These are phyloP conservation scores for Acomys russatus DNA, from an alignment of 2,797 vertebrate species.

Conservation along the genomic window DNA sequence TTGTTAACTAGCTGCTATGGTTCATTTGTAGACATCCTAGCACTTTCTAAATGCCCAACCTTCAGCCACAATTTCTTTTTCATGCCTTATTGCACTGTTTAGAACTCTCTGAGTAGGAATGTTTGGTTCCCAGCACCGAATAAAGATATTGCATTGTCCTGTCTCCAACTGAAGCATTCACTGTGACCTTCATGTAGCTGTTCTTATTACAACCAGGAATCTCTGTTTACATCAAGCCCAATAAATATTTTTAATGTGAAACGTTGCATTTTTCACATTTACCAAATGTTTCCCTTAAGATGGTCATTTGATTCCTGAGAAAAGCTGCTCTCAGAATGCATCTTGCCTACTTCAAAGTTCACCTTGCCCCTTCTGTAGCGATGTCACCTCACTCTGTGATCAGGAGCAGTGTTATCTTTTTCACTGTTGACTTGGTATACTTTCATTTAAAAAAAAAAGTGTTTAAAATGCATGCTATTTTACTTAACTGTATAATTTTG, in stretches of 20 bases:
- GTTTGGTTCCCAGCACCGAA: neutral
- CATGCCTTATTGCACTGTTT: neutral
- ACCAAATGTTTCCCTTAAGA: neutral
- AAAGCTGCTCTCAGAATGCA: neutral
- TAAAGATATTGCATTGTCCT: neutral
- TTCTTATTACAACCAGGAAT: neutral
- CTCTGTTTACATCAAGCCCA: neutral
- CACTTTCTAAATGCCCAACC: neutral
- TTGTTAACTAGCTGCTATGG: neutral
- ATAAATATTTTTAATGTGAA: neutral
- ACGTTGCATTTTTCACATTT: neutral
- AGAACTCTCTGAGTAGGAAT: neutral
- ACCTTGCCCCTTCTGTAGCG: too few relatives aligned
- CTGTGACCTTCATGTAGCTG: neutral
- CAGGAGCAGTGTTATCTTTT: accelerated
- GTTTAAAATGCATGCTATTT: too few relatives aligned
- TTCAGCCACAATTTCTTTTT: neutral
- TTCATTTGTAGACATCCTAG: neutral
- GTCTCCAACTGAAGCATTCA: neutral
- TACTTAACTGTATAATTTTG: too few relatives aligned
- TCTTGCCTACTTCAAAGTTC: neutral
- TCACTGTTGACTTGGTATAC: too few relatives aligned
- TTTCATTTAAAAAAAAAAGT: neutral
- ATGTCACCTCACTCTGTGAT: accelerated
- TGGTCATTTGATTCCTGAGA: neutral